These are phyloP conservation scores for Cottus gobio DNA, from an alignment of 2,113 vertebrate species.

Conservation along the genomic window DNA sequence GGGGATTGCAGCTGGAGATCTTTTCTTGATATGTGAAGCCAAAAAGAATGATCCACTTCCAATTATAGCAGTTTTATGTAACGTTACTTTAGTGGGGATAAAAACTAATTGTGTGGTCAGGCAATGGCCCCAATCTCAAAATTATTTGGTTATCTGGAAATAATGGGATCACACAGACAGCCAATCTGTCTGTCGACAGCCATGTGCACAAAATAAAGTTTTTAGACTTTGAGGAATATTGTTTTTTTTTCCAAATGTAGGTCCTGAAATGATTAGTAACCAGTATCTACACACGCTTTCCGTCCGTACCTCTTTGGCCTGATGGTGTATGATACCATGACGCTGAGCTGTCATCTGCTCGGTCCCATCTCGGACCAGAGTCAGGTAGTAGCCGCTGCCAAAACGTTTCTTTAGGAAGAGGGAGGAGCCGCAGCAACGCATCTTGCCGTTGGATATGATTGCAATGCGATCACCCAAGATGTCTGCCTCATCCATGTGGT, in stretches of 20 bases:
- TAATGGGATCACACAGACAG: slow-evolving; percentile 18
- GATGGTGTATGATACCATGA: slow-evolving; percentile 78
- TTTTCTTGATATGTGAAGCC: slow-evolving; percentile 8
- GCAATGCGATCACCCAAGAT: slow-evolving; percentile 95
- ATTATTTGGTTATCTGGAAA: slow-evolving; percentile 26
- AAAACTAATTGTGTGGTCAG: not conserved
- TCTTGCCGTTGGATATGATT: slow-evolving; percentile 94
- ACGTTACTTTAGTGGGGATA: not conserved
- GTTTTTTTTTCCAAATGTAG: not conserved
- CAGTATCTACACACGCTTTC: not conserved
- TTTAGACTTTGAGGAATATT: not conserved
- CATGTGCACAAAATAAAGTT: not conserved
- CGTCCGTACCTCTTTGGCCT: slow-evolving; percentile 51
- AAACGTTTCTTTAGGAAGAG: slow-evolving; percentile 95
- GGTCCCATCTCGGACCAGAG: slow-evolving; percentile 83
- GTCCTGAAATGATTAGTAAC: not conserved
- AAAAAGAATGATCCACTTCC: slow-evolving; percentile 22
- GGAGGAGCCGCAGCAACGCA: slow-evolving; percentile 96
- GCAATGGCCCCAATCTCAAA: slow-evolving; percentile 17
- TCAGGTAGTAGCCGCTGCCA: slow-evolving; percentile 97
- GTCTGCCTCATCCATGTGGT: slow-evolving; percentile 99
- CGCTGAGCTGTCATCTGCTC: slow-evolving; percentile 83
- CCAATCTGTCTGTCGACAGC: slow-evolving; percentile 33
- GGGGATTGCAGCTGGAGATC: slow-evolving; percentile 9
- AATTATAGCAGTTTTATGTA: slow-evolving; percentile 6